Evolutionary conservation across 1,140 invertebrate genomes (phyloP).

Genomic region (Choristoneura fumiferana): DNA sequence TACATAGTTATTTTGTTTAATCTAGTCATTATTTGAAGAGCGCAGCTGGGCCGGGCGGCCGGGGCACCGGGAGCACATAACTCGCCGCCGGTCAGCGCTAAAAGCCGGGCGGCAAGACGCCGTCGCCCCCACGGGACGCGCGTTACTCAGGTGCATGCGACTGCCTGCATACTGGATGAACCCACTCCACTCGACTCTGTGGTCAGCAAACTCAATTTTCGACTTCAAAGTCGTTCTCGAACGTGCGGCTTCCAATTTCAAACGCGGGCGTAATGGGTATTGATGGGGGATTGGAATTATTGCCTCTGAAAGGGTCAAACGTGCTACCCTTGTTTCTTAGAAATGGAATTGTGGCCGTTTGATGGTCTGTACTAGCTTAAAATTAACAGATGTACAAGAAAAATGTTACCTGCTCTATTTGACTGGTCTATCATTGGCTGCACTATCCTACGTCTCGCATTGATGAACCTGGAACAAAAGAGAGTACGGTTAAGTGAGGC

Average conservation of each 20-base stretch:
- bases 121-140: slow-evolving; percentile 36
- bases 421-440: slow-evolving; percentile 98
- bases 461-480: slow-evolving; percentile 94
- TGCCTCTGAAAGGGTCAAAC: slow-evolving; percentile 18
- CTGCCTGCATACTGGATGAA: slow-evolving; percentile 65
- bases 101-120: slow-evolving; percentile 39
- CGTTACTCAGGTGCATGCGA: slow-evolving; percentile 38
- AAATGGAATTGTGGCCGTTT: slow-evolving; percentile 12
- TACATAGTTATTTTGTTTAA: slow-evolving; percentile 23
- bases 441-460: slow-evolving; percentile 97
- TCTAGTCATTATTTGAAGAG: slow-evolving; percentile 35
- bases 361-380: slow-evolving; percentile 4
- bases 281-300: slow-evolving; percentile 28
- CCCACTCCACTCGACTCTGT: slow-evolving; percentile 30
- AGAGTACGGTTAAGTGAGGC: slow-evolving; percentile 11
- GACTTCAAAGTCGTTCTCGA: slow-evolving; percentile 60
- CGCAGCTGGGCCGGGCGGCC: slow-evolving; percentile 32
- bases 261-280: slow-evolving; percentile 27
- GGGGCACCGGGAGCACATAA: slow-evolving; percentile 40
- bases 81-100: slow-evolving; percentile 41
- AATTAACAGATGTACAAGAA: slow-evolving; percentile 59
- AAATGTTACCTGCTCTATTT: slow-evolving; percentile 96
- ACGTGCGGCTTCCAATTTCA: slow-evolving; percentile 35
- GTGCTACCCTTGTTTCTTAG: slow-evolving; percentile 8
- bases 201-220: slow-evolving; percentile 69